phyloP scores from a whole-genome alignment of 1,140 invertebrate species.

The Oppia nitens region DNA sequence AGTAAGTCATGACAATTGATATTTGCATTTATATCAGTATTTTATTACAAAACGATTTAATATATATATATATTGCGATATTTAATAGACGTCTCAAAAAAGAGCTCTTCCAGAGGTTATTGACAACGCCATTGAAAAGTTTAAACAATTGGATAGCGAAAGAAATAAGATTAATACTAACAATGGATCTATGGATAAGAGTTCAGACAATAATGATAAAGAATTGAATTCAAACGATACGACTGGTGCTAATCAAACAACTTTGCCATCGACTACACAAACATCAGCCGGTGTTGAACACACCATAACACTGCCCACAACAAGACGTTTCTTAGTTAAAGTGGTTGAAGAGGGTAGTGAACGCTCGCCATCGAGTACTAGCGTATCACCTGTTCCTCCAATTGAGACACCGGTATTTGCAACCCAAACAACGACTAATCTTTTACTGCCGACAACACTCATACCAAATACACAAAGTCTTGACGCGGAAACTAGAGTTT shows the following conservation, averaged over 20 bases:
- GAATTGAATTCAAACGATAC: neutral
- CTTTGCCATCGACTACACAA: neutral
- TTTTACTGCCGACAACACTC: constrained; percentile 16
- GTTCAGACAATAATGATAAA: neutral
- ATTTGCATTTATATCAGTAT: neutral
- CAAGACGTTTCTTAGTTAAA: constrained; percentile 9
- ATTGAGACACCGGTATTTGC: neutral
- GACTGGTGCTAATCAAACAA: neutral
- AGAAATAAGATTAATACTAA: neutral
- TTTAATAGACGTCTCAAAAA: constrained; percentile 44
- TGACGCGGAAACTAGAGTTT: constrained; percentile 15
- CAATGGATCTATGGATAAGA: neutral
- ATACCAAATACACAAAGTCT: constrained; percentile 23
- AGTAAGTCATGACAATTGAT: constrained; percentile 23
- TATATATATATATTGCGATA: neutral
- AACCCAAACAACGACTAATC: neutral
- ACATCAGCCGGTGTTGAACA: neutral
- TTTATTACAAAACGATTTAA: neutral
- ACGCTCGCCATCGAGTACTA: neutral
- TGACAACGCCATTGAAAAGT: constrained; percentile 70
- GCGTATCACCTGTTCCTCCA: neutral
- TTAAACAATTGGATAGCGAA: constrained; percentile 47
- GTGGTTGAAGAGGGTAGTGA: constrained; percentile 7
- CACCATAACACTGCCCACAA: neutral
- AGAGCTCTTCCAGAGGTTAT: constrained; percentile 73